Conservation (phyloP, 2,113 vertebrate genomes). For the Gila orcuttii region DNA sequence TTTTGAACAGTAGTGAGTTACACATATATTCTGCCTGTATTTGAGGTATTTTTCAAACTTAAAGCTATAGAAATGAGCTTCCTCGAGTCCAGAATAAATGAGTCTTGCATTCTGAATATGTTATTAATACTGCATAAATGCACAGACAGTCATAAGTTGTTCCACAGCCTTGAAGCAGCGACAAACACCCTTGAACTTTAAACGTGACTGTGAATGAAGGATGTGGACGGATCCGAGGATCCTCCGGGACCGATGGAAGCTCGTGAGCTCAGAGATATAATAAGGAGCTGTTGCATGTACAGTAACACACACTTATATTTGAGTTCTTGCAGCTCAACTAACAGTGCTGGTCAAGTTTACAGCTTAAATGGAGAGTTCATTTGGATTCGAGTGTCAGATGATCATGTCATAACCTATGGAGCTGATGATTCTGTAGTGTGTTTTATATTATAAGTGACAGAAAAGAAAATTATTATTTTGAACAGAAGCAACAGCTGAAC, state of each 20-base stretch:
- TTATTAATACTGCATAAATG: neutral
- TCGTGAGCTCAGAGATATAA: conserved; percentile 9
- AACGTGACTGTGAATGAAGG: neutral
- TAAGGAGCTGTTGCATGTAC: neutral
- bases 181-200: conserved; percentile 18
- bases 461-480: neutral
- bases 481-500: neutral
- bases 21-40: neutral
- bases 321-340: neutral
- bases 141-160: neutral
- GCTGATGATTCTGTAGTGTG: neutral
- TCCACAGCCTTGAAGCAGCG: neutral
- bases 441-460: neutral
- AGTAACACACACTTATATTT: neutral
- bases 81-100: neutral
- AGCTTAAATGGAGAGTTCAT: neutral
- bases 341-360: neutral
- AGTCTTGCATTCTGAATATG: neutral
- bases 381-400: neutral
- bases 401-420: neutral
- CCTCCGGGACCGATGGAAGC: neutral
- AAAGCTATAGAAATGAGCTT: neutral
- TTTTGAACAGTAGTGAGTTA: too few relatives aligned
- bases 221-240: neutral
- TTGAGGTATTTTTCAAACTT: neutral